Conservation (phyloP, 2,797 vertebrate species). For the Oceanodroma leucorhoa region DNA sequence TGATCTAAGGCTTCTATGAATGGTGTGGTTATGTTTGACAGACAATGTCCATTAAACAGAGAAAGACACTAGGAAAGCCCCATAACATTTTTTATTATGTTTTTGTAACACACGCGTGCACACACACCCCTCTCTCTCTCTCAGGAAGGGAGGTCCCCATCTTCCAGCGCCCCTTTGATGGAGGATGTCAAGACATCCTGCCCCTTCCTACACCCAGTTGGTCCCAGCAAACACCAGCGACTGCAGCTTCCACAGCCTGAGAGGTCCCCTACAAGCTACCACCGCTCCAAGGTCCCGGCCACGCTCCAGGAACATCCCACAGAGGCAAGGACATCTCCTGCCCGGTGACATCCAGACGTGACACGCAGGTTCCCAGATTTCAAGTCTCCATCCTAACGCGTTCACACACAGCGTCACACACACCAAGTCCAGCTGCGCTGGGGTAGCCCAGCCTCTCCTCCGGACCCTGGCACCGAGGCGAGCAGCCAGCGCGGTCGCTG, state of each 20-base stretch:
- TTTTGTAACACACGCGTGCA: neutral
- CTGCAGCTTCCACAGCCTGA: neutral
- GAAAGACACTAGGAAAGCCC: slow-evolving; percentile 69
- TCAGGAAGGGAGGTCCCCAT: neutral
- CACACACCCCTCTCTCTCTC: neutral
- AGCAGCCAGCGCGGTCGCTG: neutral
- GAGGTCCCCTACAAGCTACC: neutral
- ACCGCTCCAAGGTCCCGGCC: neutral
- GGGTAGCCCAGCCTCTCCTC: neutral
- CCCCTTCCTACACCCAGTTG: neutral
- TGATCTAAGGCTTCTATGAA: slow-evolving; percentile 85
- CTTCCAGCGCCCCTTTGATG: neutral
- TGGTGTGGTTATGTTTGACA: slow-evolving; percentile 72
- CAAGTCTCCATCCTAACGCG: accelerated
- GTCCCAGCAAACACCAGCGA: neutral
- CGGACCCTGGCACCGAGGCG: neutral
- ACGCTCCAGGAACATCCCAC: neutral
- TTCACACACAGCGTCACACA: neutral
- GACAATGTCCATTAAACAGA: slow-evolving; percentile 70
- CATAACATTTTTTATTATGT: slow-evolving; percentile 53
- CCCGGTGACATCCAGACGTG: neutral
- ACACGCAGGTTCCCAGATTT: neutral
- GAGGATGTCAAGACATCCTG: slow-evolving; percentile 10
- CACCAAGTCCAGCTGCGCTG: neutral
- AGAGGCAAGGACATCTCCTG: neutral